These are phyloP conservation scores for Schrankia costaestrigalis DNA, from an alignment of 2,888 invertebrate genomes.

Conservation along the genomic window DNA sequence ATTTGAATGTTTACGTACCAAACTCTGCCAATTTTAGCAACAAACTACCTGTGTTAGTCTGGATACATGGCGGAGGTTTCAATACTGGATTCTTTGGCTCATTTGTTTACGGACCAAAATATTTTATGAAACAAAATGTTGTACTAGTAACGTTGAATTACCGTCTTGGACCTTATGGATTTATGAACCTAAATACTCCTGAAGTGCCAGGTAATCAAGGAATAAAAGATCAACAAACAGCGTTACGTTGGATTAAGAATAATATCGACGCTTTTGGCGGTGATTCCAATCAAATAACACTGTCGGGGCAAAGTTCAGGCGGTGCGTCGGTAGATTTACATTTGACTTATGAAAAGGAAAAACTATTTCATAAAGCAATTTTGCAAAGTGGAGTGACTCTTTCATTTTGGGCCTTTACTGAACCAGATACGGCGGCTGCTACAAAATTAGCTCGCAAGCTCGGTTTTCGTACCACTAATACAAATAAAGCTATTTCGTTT, in stretches of 20 bases:
- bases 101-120: slow-evolving; percentile 42
- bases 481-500: slow-evolving; percentile 42
- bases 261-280: slow-evolving; percentile 58
- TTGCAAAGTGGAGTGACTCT: slow-evolving; percentile 47
- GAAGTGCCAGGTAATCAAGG: slow-evolving; percentile 57
- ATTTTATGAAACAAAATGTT: slow-evolving; percentile 46
- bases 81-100: slow-evolving; percentile 36
- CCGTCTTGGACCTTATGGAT: slow-evolving; percentile 55
- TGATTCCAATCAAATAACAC: slow-evolving; percentile 45
- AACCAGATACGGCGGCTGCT: slow-evolving; percentile 34
- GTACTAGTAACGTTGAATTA: slow-evolving; percentile 57
- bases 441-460: slow-evolving; percentile 38
- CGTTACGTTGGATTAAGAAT: slow-evolving; percentile 52
- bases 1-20: slow-evolving; percentile 53
- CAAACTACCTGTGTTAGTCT: slow-evolving; percentile 48
- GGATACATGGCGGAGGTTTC: slow-evolving; percentile 51
- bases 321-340: slow-evolving; percentile 45
- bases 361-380: slow-evolving; percentile 47
- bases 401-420: slow-evolving; percentile 23
- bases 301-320: slow-evolving; percentile 57
- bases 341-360: slow-evolving; percentile 41
- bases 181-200: slow-evolving; percentile 51
- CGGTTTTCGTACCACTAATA: slow-evolving; percentile 40
- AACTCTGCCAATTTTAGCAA: slow-evolving; percentile 37
- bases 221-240: slow-evolving; percentile 52